Evolutionary conservation across 2,888 invertebrate species (phyloP), one percentile per base, ranked within the genome.

Genomic region (Lasioglossum figueresi): DNA sequence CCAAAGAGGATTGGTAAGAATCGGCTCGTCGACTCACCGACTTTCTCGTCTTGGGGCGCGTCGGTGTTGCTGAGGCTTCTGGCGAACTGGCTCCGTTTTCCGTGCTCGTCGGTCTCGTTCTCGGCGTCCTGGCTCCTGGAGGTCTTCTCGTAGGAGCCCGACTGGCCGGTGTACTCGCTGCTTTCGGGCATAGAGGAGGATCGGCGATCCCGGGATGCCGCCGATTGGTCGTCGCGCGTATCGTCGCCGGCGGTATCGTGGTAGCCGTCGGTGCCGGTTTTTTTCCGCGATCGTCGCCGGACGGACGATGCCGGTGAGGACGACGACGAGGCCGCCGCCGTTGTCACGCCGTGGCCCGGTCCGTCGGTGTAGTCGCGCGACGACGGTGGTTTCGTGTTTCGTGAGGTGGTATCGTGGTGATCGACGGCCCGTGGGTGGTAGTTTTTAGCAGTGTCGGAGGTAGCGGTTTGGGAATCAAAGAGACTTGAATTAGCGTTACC

Each of bases 1-100:
- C 12, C 12, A 56, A 12, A 23, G 8, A 19, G 31, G 6, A 31
- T 63, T 16, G 63, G 34, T 34, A 31, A 63, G 23, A 37, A 23
- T 68, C 34, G 68, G 23, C 10, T 23, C 34, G 23, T 37, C 34
- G 73, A 94, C 96, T 96, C 93, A 97, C 97, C 97, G 92, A 96
- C 97, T 97, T 98, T 98, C 95, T 98, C 98, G 93, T 98, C 98
- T 16, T 97, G 96, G 56, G 98, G 97, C 76, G 97, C 97, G 93
- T 98, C 98, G 37, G 97, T 97, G 95, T 97, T 98, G 92, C 97
- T 98, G 88, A 98, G 96, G 95, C 98, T 98, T 92, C 98, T 96
- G 81, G 97, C 97, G 94, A 98, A 98, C 90, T 96, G 96, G 89
- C 94, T 94, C 94, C 96, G 94, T 94, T 96, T 93, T 56, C 96